These are phyloP conservation scores for Dendronephthya gigantea DNA, from an alignment of 64 coral and sea anemone species.

Conservation along the genomic window DNA sequence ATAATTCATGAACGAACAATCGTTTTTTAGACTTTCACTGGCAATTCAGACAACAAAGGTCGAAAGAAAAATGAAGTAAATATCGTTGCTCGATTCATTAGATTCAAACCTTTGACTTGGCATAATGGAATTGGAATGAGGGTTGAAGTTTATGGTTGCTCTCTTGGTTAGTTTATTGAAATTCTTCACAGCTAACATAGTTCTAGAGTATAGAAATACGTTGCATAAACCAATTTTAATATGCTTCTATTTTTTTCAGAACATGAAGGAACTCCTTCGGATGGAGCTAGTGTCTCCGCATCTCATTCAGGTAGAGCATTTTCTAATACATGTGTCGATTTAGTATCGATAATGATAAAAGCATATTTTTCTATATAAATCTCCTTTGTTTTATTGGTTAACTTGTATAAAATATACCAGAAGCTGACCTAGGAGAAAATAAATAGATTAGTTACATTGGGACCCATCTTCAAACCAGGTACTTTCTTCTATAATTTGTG, in stretches of 20 bases:
- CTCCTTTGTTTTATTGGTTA: no score
- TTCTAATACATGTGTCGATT: neutral
- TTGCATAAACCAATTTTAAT: no score
- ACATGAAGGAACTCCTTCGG: neutral
- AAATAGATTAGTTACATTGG: no score
- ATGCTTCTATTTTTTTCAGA: neutral
- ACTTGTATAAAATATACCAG: no score
- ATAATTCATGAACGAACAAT: neutral
- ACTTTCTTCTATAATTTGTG: no score
- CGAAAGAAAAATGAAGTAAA: slow-evolving; percentile 1
- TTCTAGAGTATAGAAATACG: no score
- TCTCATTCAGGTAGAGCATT: neutral
- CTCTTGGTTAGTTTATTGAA: neutral
- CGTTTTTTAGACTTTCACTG: neutral
- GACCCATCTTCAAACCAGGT: no score
- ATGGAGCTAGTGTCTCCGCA: neutral
- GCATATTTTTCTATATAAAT: no score
- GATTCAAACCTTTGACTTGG: neutral
- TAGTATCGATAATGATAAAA: no score
- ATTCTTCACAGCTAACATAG: no score
- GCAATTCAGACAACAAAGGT: neutral
- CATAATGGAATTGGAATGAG: neutral
- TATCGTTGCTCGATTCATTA: neutral
- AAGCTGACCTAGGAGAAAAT: no score
- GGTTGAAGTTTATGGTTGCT: neutral